A percentile compares a stretch with the other conserved stretches of the same genome.
These are phyloP conservation scores for Ooceraea biroi DNA, from an alignment of 1,140 invertebrate genomes.

Conservation along the genomic window DNA sequence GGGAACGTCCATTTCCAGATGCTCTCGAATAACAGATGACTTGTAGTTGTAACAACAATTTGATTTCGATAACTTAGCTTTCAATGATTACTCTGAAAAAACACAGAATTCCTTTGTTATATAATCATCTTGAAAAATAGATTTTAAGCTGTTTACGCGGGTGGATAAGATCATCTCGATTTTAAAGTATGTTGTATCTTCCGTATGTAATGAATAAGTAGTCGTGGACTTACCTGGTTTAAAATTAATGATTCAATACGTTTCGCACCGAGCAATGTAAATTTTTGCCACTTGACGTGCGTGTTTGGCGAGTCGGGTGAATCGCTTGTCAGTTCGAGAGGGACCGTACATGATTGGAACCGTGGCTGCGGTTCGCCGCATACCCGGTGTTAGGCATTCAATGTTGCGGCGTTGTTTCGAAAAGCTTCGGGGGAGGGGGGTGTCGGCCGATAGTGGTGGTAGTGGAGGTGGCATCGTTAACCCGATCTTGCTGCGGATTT, in stretches of 20 bases:
- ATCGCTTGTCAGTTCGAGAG: constrained; percentile 37
- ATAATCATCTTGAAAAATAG: neutral
- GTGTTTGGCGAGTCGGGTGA: neutral
- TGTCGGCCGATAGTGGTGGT: too few species aligned
- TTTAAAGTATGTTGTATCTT: too few species aligned
- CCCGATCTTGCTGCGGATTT: constrained; percentile 73
- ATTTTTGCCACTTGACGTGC: neutral
- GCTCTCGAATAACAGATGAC: neutral
- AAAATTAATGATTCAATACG: too few species aligned
- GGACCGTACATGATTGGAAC: constrained; percentile 48
- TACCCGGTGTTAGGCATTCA: constrained; percentile 71
- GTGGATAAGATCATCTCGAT: neutral
- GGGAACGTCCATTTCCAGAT: neutral
- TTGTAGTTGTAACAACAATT: neutral
- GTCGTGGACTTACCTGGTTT: too few species aligned
- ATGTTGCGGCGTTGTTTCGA: constrained; percentile 77
- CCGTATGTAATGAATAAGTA: neutral
- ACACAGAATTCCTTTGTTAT: too few species aligned
- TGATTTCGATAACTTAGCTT: neutral
- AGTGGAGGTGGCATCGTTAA: constrained; percentile 64
- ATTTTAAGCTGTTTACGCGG: neutral
- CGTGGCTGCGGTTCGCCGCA: constrained; percentile 71
- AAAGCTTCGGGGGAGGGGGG: constrained; percentile 64
- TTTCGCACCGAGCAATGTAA: neutral
- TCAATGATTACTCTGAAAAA: neutral